These are phyloP conservation scores for Unio pictorum DNA, from an alignment of 2,888 invertebrate genomes.

Conservation along the genomic window DNA sequence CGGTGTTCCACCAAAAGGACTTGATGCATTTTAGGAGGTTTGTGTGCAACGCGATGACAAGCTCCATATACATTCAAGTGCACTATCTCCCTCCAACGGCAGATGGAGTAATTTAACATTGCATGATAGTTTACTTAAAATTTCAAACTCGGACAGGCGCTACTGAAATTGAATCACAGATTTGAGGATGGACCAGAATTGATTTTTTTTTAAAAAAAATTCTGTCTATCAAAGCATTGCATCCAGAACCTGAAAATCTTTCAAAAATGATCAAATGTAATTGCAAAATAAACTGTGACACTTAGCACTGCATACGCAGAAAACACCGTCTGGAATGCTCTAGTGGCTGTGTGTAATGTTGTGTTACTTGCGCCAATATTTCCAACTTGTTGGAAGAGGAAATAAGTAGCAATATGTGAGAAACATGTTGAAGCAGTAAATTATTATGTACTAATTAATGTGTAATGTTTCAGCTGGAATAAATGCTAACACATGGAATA, in stretches of 20 bases:
- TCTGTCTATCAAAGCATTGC: conserved; percentile 19
- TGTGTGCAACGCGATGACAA: conserved; percentile 18
- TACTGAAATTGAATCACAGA: conserved; percentile 9
- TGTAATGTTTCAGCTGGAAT: too few relatives aligned
- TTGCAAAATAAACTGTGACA: conserved; percentile 34
- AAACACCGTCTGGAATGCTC: conserved; percentile 35
- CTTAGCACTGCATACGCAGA: conserved; percentile 27
- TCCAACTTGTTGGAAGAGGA: background rate
- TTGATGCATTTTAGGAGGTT: conserved; percentile 27
- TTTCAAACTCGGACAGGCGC: conserved; percentile 30
- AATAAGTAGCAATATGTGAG: too few relatives aligned
- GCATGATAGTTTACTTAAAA: conserved; percentile 34
- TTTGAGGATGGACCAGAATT: conserved; percentile 33
- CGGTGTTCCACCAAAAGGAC: conserved; percentile 8
- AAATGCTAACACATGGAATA: too few relatives aligned
- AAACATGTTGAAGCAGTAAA: too few relatives aligned
- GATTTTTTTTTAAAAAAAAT: conserved; percentile 1
- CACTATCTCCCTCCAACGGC: conserved; percentile 41
- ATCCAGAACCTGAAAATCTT: conserved; percentile 22
- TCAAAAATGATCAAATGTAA: conserved; percentile 23
- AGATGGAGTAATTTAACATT: conserved; percentile 35
- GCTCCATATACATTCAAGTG: conserved; percentile 25
- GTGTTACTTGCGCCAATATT: conserved; percentile 20
- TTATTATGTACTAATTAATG: too few relatives aligned
- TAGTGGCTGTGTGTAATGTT: conserved; percentile 25